Evolutionary conservation across 2,888 invertebrate genomes (phyloP).

Genomic region (Epiperipatus broadwayi): DNA sequence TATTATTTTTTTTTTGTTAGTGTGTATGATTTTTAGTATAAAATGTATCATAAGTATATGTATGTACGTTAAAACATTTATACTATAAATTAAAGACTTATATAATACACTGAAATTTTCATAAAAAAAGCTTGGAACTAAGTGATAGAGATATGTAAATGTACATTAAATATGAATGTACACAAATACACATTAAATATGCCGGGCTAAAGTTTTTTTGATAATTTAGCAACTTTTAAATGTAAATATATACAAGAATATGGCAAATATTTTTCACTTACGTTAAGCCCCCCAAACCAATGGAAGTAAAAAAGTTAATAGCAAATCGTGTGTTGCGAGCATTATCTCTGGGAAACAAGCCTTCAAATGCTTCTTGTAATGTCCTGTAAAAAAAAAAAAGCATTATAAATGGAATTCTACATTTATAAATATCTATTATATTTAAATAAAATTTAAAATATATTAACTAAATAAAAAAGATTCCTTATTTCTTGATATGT

Average conservation of each 20-base stretch:
- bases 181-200: too few species aligned
- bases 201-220: too few species aligned
- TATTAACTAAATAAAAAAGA: too few species aligned
- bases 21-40: too few species aligned
- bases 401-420: not conserved
- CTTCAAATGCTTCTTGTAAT: conserved; percentile 61
- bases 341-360: conserved; percentile 84
- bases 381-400: conserved; percentile 42
- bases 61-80: too few species aligned
- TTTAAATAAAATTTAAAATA: not conserved
- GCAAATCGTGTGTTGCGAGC: conserved; percentile 91
- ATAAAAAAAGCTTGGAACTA: too few species aligned
- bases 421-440: not conserved
- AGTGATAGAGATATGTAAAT: too few species aligned
- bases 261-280: conserved; percentile 27
- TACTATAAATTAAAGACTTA: too few species aligned
- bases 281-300: conserved; percentile 87
- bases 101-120: too few species aligned
- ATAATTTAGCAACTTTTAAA: conserved; percentile 5
- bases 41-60: too few species aligned
- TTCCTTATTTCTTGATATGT: not conserved
- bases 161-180: too few species aligned
- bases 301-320: conserved; percentile 92
- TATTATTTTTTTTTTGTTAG: too few species aligned
- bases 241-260: conserved; percentile 5